Conservation (phyloP, 1,140 invertebrate genomes). For the Anoplophora glabripennis region DNA sequence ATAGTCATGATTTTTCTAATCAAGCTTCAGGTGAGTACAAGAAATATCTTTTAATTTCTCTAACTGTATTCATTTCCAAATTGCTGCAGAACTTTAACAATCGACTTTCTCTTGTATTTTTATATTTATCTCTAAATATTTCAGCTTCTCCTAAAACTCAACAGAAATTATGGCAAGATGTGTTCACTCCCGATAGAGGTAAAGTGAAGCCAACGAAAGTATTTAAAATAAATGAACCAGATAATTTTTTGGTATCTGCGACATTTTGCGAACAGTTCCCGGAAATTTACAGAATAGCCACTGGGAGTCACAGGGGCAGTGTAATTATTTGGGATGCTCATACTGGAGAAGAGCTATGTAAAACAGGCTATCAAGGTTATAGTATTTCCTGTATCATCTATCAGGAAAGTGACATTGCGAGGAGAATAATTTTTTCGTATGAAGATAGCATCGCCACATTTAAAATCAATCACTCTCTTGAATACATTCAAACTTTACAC, state of each 20-base stretch:
- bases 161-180: conserved; percentile 23
- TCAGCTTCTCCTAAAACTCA: conserved; percentile 23
- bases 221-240: neutral
- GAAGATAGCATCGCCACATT: neutral
- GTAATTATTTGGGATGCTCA: conserved; percentile 7
- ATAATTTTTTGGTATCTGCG: conserved; percentile 9
- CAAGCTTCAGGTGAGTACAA: neutral
- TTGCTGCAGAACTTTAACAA: neutral
- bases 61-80: neutral
- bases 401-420: neutral
- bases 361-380: neutral
- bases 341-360: neutral
- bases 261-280: conserved; percentile 12
- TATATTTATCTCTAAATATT: neutral
- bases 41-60: neutral
- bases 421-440: neutral
- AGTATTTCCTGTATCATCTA: conserved; percentile 7
- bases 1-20: conserved; percentile 6
- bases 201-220: conserved; percentile 8
- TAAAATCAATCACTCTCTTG: conserved; percentile 2
- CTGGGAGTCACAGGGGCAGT: conserved; percentile 2
- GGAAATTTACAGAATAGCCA: neutral
- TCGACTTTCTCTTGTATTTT: neutral
- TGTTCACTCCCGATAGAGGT: conserved; percentile 18
- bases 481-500: neutral